Evolutionary conservation across 2,888 invertebrate species (phyloP), one percentile per base, ranked within the genome.

Genomic region (Emmelina monodactyla): DNA sequence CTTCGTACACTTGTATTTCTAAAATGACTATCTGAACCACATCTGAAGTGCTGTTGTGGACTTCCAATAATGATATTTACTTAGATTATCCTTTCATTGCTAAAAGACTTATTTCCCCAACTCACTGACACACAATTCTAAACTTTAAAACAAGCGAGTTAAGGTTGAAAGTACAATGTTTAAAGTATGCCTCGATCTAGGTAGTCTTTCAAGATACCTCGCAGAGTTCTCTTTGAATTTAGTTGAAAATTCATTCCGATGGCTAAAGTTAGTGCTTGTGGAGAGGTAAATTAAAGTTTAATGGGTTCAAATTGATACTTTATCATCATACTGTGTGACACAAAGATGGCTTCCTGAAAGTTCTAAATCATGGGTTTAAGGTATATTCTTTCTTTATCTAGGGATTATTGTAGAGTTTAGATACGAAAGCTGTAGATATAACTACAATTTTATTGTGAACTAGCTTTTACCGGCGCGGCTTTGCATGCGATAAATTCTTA

Each of bases 41-140:
- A 47, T 45, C 45, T 46, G 44, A 53, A 61, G 55, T 54, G 50
- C 59, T 63, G 62, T 63, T 67, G 69, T 69, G 60, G 68, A 67
- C 62, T 51, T 46, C 51, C 59, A 44, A 58, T 72, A 72, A 73
- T 72, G 65, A 70, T 69, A 67, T 72, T 72, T 72, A 63, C 69
- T 56, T 54, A 52, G 53, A 55, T 55, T 47, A 25, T 41, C 40
- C 39, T 12, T 22, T 29, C 31, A 40, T 16, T 32, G 19, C 34
- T 34, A 53, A 68, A 61, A 37, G 46, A 38, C 36, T 22, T 44
- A 62, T 40, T 42, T n/a, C n/a, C 9, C 25, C 25, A 25, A 7
- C 11, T 10, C n/a, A 3, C 4, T 11, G 9, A 7, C 25, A 25
- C 9, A 7, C 25, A 3, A 25, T 10, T 25, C n/a, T 25, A 25